Percentiles rank a stretch among this genome's conserved stretches.
Conservation (phyloP, 2,888 invertebrate species). For the Liopterus haemorrhoidalis region DNA sequence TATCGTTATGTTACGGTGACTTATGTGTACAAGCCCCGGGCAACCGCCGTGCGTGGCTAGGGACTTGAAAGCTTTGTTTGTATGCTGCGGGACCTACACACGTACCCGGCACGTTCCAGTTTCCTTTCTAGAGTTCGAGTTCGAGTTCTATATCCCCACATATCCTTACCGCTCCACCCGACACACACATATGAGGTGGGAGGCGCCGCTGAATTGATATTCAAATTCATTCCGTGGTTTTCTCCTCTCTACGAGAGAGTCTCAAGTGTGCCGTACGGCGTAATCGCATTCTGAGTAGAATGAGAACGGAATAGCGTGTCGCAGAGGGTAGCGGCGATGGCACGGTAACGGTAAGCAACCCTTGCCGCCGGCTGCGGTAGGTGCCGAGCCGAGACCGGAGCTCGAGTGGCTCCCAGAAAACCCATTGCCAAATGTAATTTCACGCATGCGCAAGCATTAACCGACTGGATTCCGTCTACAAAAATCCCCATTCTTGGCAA, state of each 20-base stretch:
- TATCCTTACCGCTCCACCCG: background rate
- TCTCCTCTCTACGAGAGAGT: conserved; percentile 27
- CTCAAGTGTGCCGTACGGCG: conserved; percentile 24
- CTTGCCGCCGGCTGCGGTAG: too few relatives aligned
- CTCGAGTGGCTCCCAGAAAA: conserved; percentile 29
- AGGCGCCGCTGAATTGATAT: conserved; percentile 33
- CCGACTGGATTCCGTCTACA: conserved; percentile 21
- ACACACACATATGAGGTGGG: conserved; percentile 1
- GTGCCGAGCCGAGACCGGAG: too few relatives aligned
- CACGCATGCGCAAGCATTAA: conserved; percentile 39
- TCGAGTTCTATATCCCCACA: conserved; percentile 2
- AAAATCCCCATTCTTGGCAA: conserved; percentile 17
- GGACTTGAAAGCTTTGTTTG: background rate
- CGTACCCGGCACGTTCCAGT: background rate
- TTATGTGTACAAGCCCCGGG: conserved; percentile 7
- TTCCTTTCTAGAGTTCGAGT: background rate
- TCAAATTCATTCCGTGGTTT: conserved; percentile 38
- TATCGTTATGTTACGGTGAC: conserved; percentile 12
- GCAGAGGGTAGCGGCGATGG: conserved; percentile 15
- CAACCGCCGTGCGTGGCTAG: conserved; percentile 1
- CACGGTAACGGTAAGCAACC: too few relatives aligned
- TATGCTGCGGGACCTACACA: background rate
- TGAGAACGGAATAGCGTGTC: conserved; percentile 15
- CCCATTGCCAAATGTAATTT: conserved; percentile 44
- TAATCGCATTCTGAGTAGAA: conserved; percentile 25